Evolutionary conservation across 2,113 vertebrate genomes (phyloP), one percentile per base, ranked within the genome.

Genomic region (Mesocricetus auratus): DNA sequence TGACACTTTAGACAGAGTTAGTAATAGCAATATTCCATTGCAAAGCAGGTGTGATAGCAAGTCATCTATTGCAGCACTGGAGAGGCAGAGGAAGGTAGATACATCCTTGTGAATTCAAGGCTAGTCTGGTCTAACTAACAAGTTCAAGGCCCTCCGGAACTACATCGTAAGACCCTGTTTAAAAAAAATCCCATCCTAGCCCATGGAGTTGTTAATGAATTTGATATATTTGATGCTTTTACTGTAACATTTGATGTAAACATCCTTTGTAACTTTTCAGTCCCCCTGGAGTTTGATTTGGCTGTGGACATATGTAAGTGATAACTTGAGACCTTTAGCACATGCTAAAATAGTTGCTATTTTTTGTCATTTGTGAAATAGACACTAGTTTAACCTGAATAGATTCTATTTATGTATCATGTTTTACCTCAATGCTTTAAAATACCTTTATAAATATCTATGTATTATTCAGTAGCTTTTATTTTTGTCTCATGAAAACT

Each of bases 401-500:
- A 79, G 50, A 53, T 88, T 73, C 24, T 4, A 64, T 62, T 47
- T 68, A 7, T 58, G 7, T 68, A 33, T 75, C 45, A 9, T 9
- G 5, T 90, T 89, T 19, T 47, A 60, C 56, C 36, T 88, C 50
- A 73, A 21, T 42, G 60, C 74, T 95, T 87, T 66, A 47, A 86
- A 86, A 50, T 29, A 64, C 1, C 69, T 89, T 69, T 74, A 68
- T 62, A 86, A 64, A 42, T 92, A 53, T 87, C 74, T 87, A 24
- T 21, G 2, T 36, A 89, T 69, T 85, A 89, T 71, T 85, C 90
- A 33, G 8, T 89, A 93, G 53, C 45, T 90, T 87, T 93, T 47
- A 73, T 86, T 83, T 39, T 90, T 74, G 4, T 53, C 12, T 45
- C 93, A 53, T 79, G 56, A 82, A 93, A 58, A 17, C 45, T 62